These are phyloP conservation scores for Diachasma alloeum DNA, from an alignment of 1,140 invertebrate species.

Conservation along the genomic window DNA sequence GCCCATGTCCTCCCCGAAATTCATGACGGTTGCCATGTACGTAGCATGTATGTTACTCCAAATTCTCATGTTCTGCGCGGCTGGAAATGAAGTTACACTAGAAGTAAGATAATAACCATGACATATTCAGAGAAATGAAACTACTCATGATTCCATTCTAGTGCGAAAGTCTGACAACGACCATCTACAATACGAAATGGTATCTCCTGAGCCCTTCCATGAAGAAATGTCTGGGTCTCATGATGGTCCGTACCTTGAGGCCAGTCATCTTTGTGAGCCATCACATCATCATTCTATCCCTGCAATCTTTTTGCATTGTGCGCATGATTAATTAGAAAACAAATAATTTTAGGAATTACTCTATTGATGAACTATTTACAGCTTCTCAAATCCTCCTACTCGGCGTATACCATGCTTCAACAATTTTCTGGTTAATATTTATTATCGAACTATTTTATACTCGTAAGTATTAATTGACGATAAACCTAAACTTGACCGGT, in stretches of 20 bases:
- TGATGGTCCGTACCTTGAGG: conserved; percentile 19
- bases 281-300: conserved; percentile 6
- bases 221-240: conserved; percentile 11
- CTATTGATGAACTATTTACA: background rate
- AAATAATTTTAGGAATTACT: background rate
- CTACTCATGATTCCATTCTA: background rate
- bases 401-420: background rate
- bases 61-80: background rate
- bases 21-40: background rate
- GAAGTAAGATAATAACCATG: background rate
- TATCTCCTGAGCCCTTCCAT: background rate
- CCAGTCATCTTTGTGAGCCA: conserved; percentile 9
- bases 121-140: background rate
- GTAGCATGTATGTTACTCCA: background rate
- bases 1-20: background rate
- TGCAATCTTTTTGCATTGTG: background rate
- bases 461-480: too few relatives aligned
- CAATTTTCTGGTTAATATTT: background rate
- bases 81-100: background rate
- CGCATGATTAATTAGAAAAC: background rate
- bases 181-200: background rate
- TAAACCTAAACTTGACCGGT: too few relatives aligned
- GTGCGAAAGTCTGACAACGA: background rate
- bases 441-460: too few relatives aligned
- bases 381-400: background rate